Conservation (phyloP, 2,888 invertebrate species). For the Leptinotarsa peninsularis region DNA sequence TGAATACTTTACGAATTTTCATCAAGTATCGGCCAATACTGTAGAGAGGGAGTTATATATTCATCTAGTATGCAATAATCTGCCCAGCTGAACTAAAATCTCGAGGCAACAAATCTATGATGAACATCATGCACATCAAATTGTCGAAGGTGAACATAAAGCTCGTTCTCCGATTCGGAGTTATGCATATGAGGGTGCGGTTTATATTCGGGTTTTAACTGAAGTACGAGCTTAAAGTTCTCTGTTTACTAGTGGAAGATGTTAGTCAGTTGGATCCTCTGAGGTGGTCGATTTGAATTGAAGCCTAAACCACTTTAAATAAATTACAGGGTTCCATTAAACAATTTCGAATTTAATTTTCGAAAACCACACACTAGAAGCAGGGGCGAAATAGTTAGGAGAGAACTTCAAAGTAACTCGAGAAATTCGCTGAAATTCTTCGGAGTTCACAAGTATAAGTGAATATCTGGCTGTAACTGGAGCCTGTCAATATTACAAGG, state of each 20-base stretch:
- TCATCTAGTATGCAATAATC: no score
- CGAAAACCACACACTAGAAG: constrained; percentile 31
- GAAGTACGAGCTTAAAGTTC: constrained; percentile 41
- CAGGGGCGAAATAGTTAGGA: constrained; percentile 14
- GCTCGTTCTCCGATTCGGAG: constrained; percentile 24
- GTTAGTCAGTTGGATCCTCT: constrained; percentile 41
- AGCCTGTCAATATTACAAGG: background rate
- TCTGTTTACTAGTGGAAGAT: constrained; percentile 43
- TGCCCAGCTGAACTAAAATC: no score
- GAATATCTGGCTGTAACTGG: constrained; percentile 21
- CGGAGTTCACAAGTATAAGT: constrained; percentile 4
- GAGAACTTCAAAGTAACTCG: constrained; percentile 31
- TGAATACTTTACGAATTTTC: no score
- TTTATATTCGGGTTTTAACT: constrained; percentile 34
- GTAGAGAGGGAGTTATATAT: no score
- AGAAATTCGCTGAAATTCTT: constrained; percentile 21
- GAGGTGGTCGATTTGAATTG: constrained; percentile 41
- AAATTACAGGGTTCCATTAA: constrained; percentile 41
- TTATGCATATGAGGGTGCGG: constrained; percentile 40
- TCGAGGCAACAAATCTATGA: no score
- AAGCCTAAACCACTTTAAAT: constrained; percentile 41
- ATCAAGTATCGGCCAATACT: no score
- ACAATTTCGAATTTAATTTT: constrained; percentile 41
- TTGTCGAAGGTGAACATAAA: constrained; percentile 19
- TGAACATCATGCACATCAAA: no score